These are phyloP conservation scores for Cyclophora albipunctata DNA, from an alignment of 2,888 invertebrate species.

Conservation along the genomic window DNA sequence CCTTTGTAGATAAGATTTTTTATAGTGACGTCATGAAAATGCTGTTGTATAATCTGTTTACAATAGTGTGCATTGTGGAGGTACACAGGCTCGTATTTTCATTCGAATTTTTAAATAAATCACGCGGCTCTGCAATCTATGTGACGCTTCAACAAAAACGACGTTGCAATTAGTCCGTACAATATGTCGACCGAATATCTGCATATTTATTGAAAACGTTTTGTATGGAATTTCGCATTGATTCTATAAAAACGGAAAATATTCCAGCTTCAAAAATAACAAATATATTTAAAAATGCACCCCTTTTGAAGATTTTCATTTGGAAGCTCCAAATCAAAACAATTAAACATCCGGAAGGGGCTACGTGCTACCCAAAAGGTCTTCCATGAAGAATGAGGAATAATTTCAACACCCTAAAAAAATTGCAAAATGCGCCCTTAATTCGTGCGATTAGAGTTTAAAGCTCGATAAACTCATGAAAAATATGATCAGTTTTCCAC, in stretches of 20 bases:
- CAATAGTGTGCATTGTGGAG: neutral
- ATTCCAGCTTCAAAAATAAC: slow-evolving; percentile 18
- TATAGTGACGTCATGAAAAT: no score
- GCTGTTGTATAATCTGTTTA: no score
- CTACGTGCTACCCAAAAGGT: slow-evolving; percentile 50
- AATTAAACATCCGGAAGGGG: slow-evolving; percentile 60
- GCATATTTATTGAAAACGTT: slow-evolving; percentile 39
- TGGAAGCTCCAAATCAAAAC: slow-evolving; percentile 63
- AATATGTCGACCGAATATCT: slow-evolving; percentile 39
- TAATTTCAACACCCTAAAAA: slow-evolving; percentile 22
- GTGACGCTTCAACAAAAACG: slow-evolving; percentile 32
- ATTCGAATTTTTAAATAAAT: slow-evolving; percentile 26
- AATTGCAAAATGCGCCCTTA: slow-evolving; percentile 4
- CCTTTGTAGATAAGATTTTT: no score
- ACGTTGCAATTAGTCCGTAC: slow-evolving; percentile 41
- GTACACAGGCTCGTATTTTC: slow-evolving; percentile 2
- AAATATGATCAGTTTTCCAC: slow-evolving; percentile 43
- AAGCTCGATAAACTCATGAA: slow-evolving; percentile 19
- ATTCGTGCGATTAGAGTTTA: slow-evolving; percentile 9
- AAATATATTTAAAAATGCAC: slow-evolving; percentile 47
- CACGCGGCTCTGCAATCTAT: slow-evolving; percentile 30
- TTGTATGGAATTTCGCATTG: slow-evolving; percentile 18
- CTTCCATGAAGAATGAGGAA: slow-evolving; percentile 47
- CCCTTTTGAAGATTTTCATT: slow-evolving; percentile 46
- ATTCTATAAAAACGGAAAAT: slow-evolving; percentile 8